A percentile compares a stretch with the other conserved stretches of the same genome.
Conservation (phyloP, 2,113 vertebrate genomes). For the Arizona elegans region DNA sequence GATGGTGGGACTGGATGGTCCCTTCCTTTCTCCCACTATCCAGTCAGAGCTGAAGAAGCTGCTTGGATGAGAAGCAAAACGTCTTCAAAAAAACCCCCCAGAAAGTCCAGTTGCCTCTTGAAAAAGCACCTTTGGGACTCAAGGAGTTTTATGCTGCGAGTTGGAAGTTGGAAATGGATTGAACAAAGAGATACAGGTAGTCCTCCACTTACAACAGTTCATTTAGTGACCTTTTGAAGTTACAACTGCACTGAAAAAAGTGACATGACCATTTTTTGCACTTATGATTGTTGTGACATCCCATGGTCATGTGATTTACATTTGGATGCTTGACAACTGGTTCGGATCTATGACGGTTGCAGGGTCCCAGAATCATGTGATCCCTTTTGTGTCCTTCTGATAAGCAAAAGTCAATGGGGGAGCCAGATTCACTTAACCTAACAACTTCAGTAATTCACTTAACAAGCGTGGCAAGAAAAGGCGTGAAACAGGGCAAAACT, state of each 20-base stretch:
- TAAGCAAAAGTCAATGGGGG: too few relatives aligned
- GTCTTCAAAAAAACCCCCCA: too few relatives aligned
- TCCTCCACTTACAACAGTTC: not conserved
- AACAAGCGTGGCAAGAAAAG: not conserved
- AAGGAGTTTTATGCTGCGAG: not conserved
- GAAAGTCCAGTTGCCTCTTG: too few relatives aligned
- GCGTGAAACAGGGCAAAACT: not conserved
- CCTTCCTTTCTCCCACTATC: too few relatives aligned
- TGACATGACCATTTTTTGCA: not conserved
- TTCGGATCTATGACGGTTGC: not conserved
- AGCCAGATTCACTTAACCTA: not conserved
- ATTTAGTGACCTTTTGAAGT: not conserved
- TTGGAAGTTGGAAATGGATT: not conserved
- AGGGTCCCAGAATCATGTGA: not conserved
- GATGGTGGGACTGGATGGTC: too few relatives aligned
- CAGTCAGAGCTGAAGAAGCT: too few relatives aligned
- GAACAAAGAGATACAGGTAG: not conserved
- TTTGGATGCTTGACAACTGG: not conserved
- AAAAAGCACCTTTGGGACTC: too few relatives aligned
- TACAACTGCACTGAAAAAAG: not conserved
- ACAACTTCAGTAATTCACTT: not conserved
- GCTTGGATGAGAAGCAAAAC: too few relatives aligned
- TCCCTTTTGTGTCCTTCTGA: too few relatives aligned
- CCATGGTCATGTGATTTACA: not conserved
- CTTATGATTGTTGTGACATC: not conserved